Conservation (phyloP, 2,888 invertebrate genomes). For the Monopis laevigella region DNA sequence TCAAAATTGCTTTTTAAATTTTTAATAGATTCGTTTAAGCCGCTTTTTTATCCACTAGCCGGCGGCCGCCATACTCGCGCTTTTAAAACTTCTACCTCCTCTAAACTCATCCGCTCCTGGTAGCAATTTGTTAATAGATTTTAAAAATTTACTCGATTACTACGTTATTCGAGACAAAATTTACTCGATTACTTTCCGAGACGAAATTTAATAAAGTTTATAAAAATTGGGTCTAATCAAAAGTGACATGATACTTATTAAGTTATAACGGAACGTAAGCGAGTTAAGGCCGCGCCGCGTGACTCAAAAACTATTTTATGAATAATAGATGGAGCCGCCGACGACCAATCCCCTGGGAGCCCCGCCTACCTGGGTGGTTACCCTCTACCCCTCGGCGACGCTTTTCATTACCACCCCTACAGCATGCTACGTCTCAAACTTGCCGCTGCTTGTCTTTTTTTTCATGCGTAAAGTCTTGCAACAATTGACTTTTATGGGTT, state of each 20-base stretch:
- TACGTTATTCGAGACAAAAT: no score
- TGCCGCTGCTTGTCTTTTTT: no score
- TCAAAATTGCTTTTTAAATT: constrained; percentile 54
- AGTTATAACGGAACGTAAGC: constrained; percentile 47
- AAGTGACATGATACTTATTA: constrained; percentile 66
- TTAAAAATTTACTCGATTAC: constrained; percentile 57
- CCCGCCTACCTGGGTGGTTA: constrained; percentile 39
- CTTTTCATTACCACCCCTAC: constrained; percentile 58
- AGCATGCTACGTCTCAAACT: no score
- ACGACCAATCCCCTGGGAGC: constrained; percentile 63
- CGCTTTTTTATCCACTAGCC: constrained; percentile 51
- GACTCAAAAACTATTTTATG: constrained; percentile 68
- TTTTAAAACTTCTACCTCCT: constrained; percentile 36
- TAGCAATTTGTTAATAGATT: constrained; percentile 52
- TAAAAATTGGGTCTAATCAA: constrained; percentile 49
- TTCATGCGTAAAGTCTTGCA: no score
- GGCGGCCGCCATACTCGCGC: constrained; percentile 24
- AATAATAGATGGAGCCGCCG: constrained; percentile 62
- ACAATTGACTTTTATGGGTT: no score
- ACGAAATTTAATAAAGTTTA: no score
- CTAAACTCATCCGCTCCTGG: constrained; percentile 17
- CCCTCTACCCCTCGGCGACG: constrained; percentile 25
- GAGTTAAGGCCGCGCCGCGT: constrained; percentile 56
- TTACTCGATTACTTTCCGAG: constrained; percentile 34
- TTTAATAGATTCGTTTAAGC: constrained; percentile 60